Evolutionary conservation across 2,113 vertebrate genomes (phyloP).

Genomic region (Delphinus delphis): DNA sequence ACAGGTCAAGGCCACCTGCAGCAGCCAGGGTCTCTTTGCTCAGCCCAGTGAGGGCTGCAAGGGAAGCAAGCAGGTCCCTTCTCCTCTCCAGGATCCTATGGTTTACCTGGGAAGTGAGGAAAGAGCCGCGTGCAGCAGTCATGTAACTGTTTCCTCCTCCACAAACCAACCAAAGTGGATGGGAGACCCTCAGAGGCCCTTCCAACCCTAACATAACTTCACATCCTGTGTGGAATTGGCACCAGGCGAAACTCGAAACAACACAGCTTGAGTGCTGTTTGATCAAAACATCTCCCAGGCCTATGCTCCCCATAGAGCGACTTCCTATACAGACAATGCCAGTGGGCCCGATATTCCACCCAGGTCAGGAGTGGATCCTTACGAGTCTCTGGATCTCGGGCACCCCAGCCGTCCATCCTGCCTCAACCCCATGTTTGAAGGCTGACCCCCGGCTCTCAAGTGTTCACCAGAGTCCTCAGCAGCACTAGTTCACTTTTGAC

Average conservation of each 20-base stretch:
- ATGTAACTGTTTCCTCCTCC: neutral
- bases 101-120: neutral
- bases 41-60: neutral
- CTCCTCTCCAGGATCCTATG: neutral
- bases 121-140: neutral
- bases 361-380: neutral
- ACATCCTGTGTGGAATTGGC: neutral
- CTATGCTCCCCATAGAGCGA: neutral
- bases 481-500: neutral
- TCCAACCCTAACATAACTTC: neutral
- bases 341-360: too few species aligned
- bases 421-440: neutral
- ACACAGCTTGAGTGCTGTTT: neutral
- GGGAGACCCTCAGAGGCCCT: neutral
- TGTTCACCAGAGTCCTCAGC: neutral
- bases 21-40: neutral
- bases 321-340: neutral
- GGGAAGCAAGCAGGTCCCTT: neutral
- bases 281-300: neutral
- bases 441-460: neutral
- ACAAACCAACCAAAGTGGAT: neutral
- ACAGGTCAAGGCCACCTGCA: neutral
- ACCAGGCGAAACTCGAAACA: rapidly evolving
- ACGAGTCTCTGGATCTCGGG: neutral
- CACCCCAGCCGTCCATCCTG: rapidly evolving